Evolutionary conservation across 1,140 invertebrate genomes (phyloP).

Genomic region (Ooceraea biroi): DNA sequence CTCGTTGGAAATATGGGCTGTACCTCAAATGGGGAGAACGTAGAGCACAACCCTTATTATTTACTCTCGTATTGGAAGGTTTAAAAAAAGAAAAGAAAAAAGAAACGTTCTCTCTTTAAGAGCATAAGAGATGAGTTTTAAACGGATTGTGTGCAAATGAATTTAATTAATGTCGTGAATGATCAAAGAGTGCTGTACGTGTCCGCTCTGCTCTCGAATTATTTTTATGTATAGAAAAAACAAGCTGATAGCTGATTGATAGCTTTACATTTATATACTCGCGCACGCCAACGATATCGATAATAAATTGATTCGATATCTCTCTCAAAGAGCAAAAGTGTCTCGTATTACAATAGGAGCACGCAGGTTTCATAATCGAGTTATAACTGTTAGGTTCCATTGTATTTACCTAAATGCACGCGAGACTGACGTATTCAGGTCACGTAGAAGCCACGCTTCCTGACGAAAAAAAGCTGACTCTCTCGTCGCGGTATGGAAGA

Average conservation of each 20-base stretch:
- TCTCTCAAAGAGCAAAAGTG: not conserved
- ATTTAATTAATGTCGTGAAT: conserved; percentile 73
- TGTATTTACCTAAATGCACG: conserved; percentile 3
- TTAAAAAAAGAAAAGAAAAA: conserved; percentile 59
- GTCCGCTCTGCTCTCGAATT: not conserved
- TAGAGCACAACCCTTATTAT: conserved; percentile 68
- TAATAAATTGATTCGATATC: conserved; percentile 34
- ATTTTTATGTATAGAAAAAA: not conserved
- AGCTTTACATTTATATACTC: not conserved
- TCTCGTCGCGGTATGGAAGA: conserved; percentile 50
- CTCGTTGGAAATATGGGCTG: conserved; percentile 62
- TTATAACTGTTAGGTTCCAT: conserved; percentile 66
- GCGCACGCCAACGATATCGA: no score
- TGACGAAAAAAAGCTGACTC: conserved; percentile 61
- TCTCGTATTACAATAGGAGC: conserved; percentile 31
- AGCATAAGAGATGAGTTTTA: conserved; percentile 36
- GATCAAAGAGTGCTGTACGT: conserved; percentile 53
- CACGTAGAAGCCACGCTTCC: conserved; percentile 79
- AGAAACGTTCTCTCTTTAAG: no score
- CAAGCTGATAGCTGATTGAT: not conserved
- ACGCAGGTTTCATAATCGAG: conserved; percentile 63
- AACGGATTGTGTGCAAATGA: conserved; percentile 52
- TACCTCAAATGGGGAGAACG: not conserved
- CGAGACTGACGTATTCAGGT: conserved; percentile 68
- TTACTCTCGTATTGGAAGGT: conserved; percentile 73